Evolutionary conservation across 2,113 vertebrate genomes (phyloP), one percentile per base, ranked within the genome.

Genomic region (Macaca mulatta): DNA sequence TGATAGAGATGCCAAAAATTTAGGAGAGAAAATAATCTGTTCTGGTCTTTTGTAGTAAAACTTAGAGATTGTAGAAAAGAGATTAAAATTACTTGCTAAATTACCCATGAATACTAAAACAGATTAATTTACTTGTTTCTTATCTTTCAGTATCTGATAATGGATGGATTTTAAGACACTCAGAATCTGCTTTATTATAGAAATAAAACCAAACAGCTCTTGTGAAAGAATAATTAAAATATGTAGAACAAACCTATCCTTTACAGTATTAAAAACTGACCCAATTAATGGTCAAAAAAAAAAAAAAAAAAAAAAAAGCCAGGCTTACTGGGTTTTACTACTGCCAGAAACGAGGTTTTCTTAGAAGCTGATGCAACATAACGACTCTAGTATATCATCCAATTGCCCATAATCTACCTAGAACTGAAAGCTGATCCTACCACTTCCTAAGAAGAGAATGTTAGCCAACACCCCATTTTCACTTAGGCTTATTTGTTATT

Each of bases 161-260:
- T 40, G 89, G 38, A 17, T 32, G 18, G 74, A 97, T 93, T 59
- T 86, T 48, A 52, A 93, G 94, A 78, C 98, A 98, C 50, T 98
- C 91, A 48, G 93, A 25, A 67, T 99, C 99, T 23, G 35, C 64
- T 85, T 94, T 75, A 8, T 81, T 72, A 55, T 92, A 96, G 85
- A 97, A 98, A 83, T 97, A 96, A 30, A 95, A 96, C n/a, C 90
- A 94, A 27, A 98, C n/a, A 13, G 70, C 74, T 69, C 78, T 95
- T 20, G 67, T 93, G 45, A 96, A 97, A 32, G 48, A 79, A 38
- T 97, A 88, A 40, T 55, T 93, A 55, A 96, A 97, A 35, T 95
- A 84, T 94, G 93, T 78, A 98, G 96, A 84, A 92, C 92, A 86
- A 90, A 84, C 48, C 74, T 83, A 30, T 96, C 94, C 20, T 89